Conservation (phyloP, 2,888 invertebrate genomes). For the Resseliella maxima region DNA sequence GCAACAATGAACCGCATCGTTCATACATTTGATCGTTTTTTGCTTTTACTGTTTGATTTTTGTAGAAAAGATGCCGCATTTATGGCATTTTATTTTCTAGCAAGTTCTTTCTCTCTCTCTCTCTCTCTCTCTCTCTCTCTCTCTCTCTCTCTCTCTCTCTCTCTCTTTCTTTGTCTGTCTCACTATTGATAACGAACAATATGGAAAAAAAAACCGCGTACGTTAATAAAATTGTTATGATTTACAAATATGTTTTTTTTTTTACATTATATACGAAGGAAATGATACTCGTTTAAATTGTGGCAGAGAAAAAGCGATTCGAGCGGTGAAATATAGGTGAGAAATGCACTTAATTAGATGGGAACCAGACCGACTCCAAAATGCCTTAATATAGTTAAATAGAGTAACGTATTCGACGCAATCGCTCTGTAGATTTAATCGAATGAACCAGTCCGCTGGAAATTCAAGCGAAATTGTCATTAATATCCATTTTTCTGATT, state of each 20-base stretch:
- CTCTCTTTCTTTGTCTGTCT: background rate
- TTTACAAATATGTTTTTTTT: background rate
- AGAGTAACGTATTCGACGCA: background rate
- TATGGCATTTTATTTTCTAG: constrained; percentile 1
- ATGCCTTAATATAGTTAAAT: constrained; percentile 42
- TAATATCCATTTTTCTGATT: background rate
- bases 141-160: too few species aligned
- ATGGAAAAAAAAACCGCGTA: background rate
- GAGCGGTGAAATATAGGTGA: constrained; percentile 17
- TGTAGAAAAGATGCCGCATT: constrained; percentile 11
- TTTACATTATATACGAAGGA: background rate
- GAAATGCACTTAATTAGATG: constrained; percentile 49
- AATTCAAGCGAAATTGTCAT: constrained; percentile 48
- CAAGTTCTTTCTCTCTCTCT: background rate
- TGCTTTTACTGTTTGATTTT: constrained; percentile 47
- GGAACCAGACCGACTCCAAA: constrained; percentile 53
- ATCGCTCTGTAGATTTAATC: background rate
- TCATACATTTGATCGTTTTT: background rate
- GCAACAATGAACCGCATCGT: constrained; percentile 25
- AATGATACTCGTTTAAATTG: background rate
- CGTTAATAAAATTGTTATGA: constrained; percentile 51
- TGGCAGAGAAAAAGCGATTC: background rate
- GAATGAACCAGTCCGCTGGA: background rate
- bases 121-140: background rate
- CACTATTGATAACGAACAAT: background rate